Percentiles rank a stretch among this genome's conserved stretches.
These are phyloP conservation scores for Xanthorhoe spadicearia DNA, from an alignment of 2,888 invertebrate genomes.

Conservation along the genomic window DNA sequence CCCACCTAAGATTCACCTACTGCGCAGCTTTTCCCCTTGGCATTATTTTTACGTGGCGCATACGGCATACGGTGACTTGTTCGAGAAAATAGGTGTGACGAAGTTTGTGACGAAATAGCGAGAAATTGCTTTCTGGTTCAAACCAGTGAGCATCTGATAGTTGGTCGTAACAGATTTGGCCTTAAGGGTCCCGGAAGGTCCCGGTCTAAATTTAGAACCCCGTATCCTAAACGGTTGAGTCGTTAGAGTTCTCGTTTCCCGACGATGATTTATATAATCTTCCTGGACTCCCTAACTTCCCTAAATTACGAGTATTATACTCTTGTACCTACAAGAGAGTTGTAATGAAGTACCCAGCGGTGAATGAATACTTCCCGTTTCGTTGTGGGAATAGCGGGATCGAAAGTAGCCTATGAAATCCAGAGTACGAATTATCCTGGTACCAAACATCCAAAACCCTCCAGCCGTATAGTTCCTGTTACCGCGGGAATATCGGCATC, in stretches of 20 bases:
- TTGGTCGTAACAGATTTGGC: slow-evolving; percentile 40
- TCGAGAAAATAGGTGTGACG: background rate
- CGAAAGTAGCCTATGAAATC: too few species aligned
- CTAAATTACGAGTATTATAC: background rate
- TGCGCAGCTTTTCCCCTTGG: too few species aligned
- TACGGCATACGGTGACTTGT: too few species aligned
- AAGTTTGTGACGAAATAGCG: background rate
- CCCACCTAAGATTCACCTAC: too few species aligned
- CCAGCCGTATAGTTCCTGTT: too few species aligned
- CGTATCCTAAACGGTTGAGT: slow-evolving; percentile 53
- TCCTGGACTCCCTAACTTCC: slow-evolving; percentile 9
- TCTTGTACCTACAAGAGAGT: background rate
- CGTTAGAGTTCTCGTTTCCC: slow-evolving; percentile 58
- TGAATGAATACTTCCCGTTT: too few species aligned
- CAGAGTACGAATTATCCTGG: too few species aligned
- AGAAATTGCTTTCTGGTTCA: slow-evolving; percentile 18
- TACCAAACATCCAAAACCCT: too few species aligned
- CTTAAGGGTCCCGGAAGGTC: slow-evolving; percentile 44
- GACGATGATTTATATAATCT: slow-evolving; percentile 35
- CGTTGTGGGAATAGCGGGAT: too few species aligned
- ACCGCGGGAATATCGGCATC: too few species aligned
- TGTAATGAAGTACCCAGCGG: background rate
- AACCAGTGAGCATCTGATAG: slow-evolving; percentile 26
- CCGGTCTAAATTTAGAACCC: slow-evolving; percentile 37
- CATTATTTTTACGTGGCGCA: too few species aligned